Evolutionary conservation across 2,113 vertebrate species (phyloP).

Genomic region (Erinaceus europaeus): DNA sequence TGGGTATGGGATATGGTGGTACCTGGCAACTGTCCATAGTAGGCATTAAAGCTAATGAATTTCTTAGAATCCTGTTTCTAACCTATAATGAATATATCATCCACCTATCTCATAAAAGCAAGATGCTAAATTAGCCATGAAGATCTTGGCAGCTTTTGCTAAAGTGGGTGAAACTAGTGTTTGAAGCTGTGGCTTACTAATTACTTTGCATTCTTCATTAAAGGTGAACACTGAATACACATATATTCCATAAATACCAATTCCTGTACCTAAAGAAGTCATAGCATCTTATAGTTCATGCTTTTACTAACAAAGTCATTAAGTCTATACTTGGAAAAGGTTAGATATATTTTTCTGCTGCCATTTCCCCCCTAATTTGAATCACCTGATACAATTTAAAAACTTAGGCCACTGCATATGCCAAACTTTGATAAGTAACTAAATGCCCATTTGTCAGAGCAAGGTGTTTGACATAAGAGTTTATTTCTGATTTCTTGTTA

Average conservation of each 20-base stretch:
- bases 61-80: conserved; percentile 58
- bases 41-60: conserved; percentile 28
- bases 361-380: conserved; percentile 1
- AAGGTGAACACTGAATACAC: neutral
- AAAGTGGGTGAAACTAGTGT: conserved; percentile 19
- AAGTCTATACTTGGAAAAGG: conserved; percentile 42
- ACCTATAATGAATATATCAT: conserved; percentile 59
- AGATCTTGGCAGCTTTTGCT: conserved; percentile 33
- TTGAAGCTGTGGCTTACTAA: conserved; percentile 55
- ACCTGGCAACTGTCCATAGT: conserved; percentile 46
- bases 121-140: conserved; percentile 66
- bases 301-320: conserved; percentile 42
- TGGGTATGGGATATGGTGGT: conserved; percentile 21
- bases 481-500: too few species aligned
- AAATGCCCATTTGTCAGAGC: too few species aligned
- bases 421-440: neutral
- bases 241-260: conserved; percentile 35
- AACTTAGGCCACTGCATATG: neutral
- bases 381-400: conserved; percentile 8
- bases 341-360: conserved; percentile 49
- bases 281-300: neutral
- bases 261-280: conserved; percentile 1
- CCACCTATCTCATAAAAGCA: conserved; percentile 40
- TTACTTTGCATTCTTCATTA: conserved; percentile 48
- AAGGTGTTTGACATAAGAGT: too few species aligned